phyloP scores from a whole-genome alignment of 2,888 invertebrate species.

The Fragum whitleyi region DNA sequence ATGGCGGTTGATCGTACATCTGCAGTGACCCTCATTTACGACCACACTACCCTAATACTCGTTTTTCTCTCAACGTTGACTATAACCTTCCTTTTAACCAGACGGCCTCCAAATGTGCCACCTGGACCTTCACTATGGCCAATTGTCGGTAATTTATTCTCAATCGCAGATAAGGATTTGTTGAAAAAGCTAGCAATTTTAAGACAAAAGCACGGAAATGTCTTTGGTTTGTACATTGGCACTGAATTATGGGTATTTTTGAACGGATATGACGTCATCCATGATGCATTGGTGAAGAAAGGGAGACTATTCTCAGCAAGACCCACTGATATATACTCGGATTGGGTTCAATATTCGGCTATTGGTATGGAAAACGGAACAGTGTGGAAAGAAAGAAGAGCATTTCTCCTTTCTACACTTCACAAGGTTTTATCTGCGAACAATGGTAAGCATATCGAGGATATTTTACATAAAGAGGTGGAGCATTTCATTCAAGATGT shows the following conservation, averaged over 20 bases:
- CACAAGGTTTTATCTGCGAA: conserved; percentile 41
- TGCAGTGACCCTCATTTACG: no score
- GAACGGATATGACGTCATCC: conserved; percentile 51
- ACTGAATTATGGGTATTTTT: conserved; percentile 42
- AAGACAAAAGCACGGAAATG: conserved; percentile 46
- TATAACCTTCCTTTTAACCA: conserved; percentile 28
- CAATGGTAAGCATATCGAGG: conserved; percentile 36
- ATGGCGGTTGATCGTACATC: no score
- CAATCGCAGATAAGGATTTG: conserved; percentile 25
- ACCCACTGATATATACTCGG: background rate
- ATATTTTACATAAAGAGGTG: conserved; percentile 27
- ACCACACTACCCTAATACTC: no score
- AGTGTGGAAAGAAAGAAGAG: conserved; percentile 50
- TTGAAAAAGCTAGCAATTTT: conserved; percentile 25
- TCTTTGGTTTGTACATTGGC: conserved; percentile 47
- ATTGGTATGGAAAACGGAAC: conserved; percentile 33
- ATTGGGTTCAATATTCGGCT: background rate
- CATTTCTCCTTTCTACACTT: conserved; percentile 31
- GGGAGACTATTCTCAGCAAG: conserved; percentile 33
- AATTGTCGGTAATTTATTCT: conserved; percentile 47
- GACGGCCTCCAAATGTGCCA: conserved; percentile 37
- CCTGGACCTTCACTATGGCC: conserved; percentile 56
- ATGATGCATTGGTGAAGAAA: conserved; percentile 54
- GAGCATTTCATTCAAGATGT: conserved; percentile 10
- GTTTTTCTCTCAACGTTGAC: no score